Evolutionary conservation across 2,797 vertebrate species (phyloP).

Genomic region (Avahi laniger): DNA sequence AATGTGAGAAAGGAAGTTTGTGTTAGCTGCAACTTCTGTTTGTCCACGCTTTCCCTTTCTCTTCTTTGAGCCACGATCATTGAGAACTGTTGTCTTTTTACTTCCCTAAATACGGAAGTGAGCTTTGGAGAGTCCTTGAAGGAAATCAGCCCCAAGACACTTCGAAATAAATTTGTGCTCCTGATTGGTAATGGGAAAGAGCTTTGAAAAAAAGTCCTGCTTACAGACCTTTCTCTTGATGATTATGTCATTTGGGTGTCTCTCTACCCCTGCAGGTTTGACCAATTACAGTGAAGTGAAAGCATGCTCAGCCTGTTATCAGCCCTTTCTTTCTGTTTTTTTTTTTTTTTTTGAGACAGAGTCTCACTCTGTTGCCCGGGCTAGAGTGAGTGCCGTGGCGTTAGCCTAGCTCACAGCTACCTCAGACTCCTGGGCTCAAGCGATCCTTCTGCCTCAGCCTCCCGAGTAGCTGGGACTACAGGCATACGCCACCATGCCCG

Average conservation of each 20-base stretch:
- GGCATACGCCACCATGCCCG: too few species aligned
- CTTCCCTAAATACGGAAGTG: slow-evolving; percentile 42
- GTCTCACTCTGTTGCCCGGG: too few species aligned
- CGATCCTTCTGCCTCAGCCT: too few species aligned
- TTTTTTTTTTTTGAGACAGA: too few species aligned
- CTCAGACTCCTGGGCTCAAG: too few species aligned
- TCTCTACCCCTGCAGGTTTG: neutral
- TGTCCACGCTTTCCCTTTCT: neutral
- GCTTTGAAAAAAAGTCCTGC: neutral
- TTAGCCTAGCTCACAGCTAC: too few species aligned
- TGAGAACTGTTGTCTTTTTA: slow-evolving; percentile 36
- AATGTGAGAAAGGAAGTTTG: neutral
- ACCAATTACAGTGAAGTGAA: neutral
- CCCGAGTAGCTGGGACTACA: too few species aligned
- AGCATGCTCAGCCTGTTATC: neutral
- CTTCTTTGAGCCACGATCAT: neutral
- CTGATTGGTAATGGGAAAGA: neutral
- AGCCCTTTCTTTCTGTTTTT: slow-evolving; percentile 4
- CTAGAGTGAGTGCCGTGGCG: too few species aligned
- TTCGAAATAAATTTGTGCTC: neutral
- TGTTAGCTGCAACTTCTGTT: neutral
- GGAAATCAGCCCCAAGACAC: neutral
- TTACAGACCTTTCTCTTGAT: neutral
- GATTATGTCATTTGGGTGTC: neutral
- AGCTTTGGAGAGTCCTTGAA: neutral